phyloP scores from a whole-genome alignment of 2,888 invertebrate genomes.

The Aphodius granarius region DNA sequence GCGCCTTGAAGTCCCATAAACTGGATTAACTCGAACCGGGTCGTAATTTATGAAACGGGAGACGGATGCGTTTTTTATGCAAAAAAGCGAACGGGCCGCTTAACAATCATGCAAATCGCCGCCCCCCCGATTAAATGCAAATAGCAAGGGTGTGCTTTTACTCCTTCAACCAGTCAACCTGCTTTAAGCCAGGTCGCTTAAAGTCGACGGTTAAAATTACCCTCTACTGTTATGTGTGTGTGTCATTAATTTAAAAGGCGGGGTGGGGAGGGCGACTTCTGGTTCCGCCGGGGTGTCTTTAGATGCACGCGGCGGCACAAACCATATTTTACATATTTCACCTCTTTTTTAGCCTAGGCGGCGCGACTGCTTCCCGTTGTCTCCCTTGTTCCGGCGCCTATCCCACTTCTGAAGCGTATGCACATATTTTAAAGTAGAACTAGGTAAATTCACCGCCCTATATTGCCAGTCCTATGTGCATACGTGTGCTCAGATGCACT shows the following conservation, averaged over 20 bases:
- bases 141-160: slow-evolving; percentile 17
- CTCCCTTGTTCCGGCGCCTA: neutral
- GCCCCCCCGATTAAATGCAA: slow-evolving; percentile 22
- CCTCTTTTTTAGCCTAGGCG: neutral
- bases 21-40: neutral
- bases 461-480: neutral
- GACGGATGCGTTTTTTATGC: slow-evolving; percentile 20
- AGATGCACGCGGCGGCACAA: neutral
- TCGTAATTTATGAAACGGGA: slow-evolving; percentile 21
- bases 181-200: neutral
- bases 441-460: neutral
- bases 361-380: neutral
- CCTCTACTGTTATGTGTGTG: slow-evolving; percentile 11
- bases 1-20: neutral
- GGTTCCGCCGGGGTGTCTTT: neutral
- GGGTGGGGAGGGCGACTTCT: neutral
- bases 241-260: slow-evolving; percentile 19
- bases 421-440: neutral
- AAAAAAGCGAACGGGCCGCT: slow-evolving; percentile 6
- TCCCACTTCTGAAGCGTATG: neutral
- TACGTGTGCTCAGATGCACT: neutral
- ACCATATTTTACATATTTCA: neutral
- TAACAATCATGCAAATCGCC: slow-evolving; percentile 23
- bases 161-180: neutral
- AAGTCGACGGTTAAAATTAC: slow-evolving; percentile 13